Evolutionary conservation across 2,797 vertebrate species (phyloP).

Genomic region (Diglossa cyanea): DNA sequence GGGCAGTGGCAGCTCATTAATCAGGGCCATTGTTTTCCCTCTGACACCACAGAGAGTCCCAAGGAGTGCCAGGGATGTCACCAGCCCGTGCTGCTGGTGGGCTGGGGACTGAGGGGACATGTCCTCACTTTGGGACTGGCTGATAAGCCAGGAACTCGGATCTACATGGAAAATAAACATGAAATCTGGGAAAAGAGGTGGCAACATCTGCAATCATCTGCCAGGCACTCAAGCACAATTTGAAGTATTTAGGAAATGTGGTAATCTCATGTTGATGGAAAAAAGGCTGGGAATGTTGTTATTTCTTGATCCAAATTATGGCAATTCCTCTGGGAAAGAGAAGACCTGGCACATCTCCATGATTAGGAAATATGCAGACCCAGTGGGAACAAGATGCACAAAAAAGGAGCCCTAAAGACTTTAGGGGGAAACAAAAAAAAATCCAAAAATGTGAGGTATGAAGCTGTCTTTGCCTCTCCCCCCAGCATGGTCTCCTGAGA

Average conservation of each 20-base stretch:
- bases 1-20: constrained; percentile 25
- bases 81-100: not conserved
- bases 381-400: constrained; percentile 21
- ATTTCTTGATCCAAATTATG: constrained; percentile 20
- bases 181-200: constrained; percentile 52
- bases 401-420: not conserved
- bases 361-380: constrained; percentile 41
- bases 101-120: not conserved
- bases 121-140: not conserved
- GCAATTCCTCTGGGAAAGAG: constrained; percentile 67
- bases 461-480: constrained; percentile 9
- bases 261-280: constrained; percentile 20
- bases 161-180: constrained; percentile 15
- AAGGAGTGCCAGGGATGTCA: not conserved
- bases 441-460: constrained; percentile 44
- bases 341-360: constrained; percentile 36
- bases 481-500: not conserved
- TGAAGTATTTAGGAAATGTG: constrained; percentile 58
- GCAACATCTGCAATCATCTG: constrained; percentile 46
- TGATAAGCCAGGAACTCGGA: not conserved
- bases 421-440: not conserved
- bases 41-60: not conserved
- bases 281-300: constrained; percentile 59
- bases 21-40: constrained; percentile 36
- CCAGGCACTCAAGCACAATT: constrained; percentile 4